Evolutionary conservation across 2,797 vertebrate species (phyloP).

Genomic region (Sebastes jordani): DNA sequence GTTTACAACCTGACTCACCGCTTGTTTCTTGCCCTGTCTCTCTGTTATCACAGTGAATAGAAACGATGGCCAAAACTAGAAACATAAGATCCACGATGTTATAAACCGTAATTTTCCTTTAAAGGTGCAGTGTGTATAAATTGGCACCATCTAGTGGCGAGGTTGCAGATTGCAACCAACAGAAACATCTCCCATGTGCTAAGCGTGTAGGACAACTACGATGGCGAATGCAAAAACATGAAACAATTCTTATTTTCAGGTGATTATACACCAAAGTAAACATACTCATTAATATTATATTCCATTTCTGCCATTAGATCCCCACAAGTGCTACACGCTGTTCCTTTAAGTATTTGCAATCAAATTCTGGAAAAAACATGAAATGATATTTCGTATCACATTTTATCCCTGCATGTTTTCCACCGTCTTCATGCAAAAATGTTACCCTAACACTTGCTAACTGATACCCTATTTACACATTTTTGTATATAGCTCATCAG

Average conservation of each 20-base stretch:
- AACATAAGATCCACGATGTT: background rate
- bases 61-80: background rate
- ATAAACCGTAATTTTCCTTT: background rate
- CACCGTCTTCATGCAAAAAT: background rate
- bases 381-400: background rate
- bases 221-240: too few relatives aligned
- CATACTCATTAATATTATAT: too few relatives aligned
- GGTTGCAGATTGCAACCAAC: background rate
- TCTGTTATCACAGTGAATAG: background rate
- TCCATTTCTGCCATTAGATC: too few relatives aligned
- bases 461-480: background rate
- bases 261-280: too few relatives aligned
- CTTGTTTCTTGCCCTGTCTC: too few relatives aligned
- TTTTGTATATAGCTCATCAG: background rate
- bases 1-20: background rate
- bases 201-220: too few relatives aligned
- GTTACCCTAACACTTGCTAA: background rate
- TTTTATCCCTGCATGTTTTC: background rate
- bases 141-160: background rate
- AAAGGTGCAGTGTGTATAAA: background rate
- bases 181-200: background rate
- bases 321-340: too few relatives aligned
- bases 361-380: background rate
- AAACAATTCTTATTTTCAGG: too few relatives aligned
- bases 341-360: background rate